A percentile compares a stretch with the other conserved stretches of the same genome.
These are phyloP conservation scores for Drosophila funebris DNA, from an alignment of 1,140 invertebrate genomes.

Conservation along the genomic window DNA sequence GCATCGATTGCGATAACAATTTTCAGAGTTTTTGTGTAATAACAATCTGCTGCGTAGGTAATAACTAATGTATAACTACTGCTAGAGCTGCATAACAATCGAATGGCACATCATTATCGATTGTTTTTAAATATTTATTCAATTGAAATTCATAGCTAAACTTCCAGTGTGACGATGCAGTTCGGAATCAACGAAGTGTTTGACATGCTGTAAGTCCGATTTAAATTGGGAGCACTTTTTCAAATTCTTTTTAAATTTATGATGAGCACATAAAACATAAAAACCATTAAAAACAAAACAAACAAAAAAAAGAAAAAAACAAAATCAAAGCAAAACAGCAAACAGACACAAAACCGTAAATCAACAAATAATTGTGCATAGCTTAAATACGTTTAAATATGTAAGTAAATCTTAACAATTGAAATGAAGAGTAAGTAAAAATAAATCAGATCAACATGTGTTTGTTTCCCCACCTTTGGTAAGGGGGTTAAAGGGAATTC, in stretches of 20 bases:
- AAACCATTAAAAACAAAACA: not conserved
- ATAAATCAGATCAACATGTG: conserved; percentile 72
- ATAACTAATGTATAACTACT: conserved; percentile 10
- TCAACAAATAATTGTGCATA: conserved; percentile 63
- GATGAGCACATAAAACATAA: conserved; percentile 1
- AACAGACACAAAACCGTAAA: conserved; percentile 36
- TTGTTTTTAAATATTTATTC: conserved; percentile 51
- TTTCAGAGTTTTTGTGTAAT: conserved; percentile 28
- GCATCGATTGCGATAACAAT: conserved; percentile 29
- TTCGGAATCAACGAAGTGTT: conserved; percentile 28
- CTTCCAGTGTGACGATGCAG: conserved; percentile 20
- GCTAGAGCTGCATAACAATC: conserved; percentile 23
- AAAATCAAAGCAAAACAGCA: conserved; percentile 16
- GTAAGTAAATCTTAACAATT: conserved; percentile 78
- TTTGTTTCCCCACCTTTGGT: conserved; percentile 81
- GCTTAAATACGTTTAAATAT: conserved; percentile 74
- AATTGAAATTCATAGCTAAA: conserved; percentile 44
- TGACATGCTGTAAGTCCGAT: conserved; percentile 34
- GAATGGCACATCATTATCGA: conserved; percentile 15
- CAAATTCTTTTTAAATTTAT: conserved; percentile 24
- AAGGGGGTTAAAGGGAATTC: conserved; percentile 71
- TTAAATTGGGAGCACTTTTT: conserved; percentile 25
- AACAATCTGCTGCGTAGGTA: conserved; percentile 28
- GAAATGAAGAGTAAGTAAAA: conserved; percentile 80
- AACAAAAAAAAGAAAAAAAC: conserved; percentile 1